Evolutionary conservation across 2,797 vertebrate species (phyloP).

Genomic region (Characodon lateralis): DNA sequence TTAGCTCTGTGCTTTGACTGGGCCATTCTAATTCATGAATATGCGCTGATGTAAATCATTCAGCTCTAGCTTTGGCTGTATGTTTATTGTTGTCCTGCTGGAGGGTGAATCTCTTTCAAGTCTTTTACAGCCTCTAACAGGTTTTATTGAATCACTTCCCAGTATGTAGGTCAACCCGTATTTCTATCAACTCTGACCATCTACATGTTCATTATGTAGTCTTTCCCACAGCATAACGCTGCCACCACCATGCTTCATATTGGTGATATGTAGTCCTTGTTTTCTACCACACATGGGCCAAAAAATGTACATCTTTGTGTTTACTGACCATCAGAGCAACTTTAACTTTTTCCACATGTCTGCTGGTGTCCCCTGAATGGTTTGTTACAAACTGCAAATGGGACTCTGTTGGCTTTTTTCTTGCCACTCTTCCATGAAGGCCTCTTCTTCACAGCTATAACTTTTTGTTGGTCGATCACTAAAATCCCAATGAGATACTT

Average conservation of each 20-base stretch:
- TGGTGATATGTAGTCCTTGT: not conserved
- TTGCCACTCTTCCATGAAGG: too few relatives aligned
- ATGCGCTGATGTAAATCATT: not conserved
- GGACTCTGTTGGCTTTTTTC: not conserved
- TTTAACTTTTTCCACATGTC: not conserved
- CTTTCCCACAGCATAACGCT: not conserved
- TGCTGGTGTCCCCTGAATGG: not conserved
- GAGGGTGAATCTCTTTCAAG: not conserved
- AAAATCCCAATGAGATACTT: too few relatives aligned
- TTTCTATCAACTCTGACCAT: not conserved
- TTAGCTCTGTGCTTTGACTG: not conserved
- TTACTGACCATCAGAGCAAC: not conserved
- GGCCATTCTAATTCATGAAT: not conserved
- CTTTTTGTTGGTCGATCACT: too few relatives aligned
- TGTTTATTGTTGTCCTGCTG: not conserved
- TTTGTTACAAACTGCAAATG: too few relatives aligned
- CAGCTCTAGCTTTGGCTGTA: not conserved
- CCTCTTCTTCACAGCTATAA: too few relatives aligned
- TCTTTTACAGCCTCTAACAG: not conserved
- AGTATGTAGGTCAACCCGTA: too few relatives aligned
- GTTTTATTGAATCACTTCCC: not conserved
- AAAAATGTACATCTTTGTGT: not conserved
- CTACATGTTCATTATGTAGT: not conserved
- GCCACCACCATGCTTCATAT: not conserved
- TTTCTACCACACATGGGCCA: not conserved